Percentiles rank a stretch among this genome's conserved stretches.
Conservation (phyloP, 2,888 invertebrate species). For the Ctenicera cuprea region DNA sequence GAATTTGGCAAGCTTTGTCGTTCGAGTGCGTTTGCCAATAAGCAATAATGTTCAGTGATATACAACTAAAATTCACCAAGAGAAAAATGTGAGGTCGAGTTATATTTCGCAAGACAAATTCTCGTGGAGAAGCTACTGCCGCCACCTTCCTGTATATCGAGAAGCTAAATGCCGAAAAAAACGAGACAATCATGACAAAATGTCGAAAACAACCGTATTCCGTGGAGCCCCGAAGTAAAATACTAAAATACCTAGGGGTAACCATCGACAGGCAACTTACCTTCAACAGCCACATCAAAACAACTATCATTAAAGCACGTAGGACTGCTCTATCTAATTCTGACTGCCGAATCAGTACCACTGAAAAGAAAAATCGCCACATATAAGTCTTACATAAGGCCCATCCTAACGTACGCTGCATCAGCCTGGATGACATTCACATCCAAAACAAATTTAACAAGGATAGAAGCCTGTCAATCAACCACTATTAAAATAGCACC, state of each 20-base stretch:
- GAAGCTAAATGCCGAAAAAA: constrained; percentile 21
- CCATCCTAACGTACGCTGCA: background rate
- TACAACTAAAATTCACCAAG: no score
- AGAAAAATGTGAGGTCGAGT: no score
- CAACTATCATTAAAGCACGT: background rate
- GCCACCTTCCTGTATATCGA: constrained; percentile 63
- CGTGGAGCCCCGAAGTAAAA: background rate
- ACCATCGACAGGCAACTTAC: background rate
- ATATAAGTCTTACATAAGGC: background rate
- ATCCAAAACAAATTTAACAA: background rate
- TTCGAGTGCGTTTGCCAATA: no score
- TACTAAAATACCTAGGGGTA: no score
- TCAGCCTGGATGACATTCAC: background rate
- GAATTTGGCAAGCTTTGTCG: no score
- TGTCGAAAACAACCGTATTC: background rate
- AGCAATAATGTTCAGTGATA: no score
- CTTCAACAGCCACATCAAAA: background rate
- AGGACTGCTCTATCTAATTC: background rate
- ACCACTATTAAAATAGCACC: background rate
- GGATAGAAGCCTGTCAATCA: background rate
- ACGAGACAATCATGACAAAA: background rate
- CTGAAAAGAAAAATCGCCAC: background rate
- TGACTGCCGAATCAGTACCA: background rate
- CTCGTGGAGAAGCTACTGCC: constrained; percentile 56
- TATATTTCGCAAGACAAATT: no score